Base-by-base conservation (phyloP, 1,140 invertebrate species). In the Drepana arcuata region DNA sequence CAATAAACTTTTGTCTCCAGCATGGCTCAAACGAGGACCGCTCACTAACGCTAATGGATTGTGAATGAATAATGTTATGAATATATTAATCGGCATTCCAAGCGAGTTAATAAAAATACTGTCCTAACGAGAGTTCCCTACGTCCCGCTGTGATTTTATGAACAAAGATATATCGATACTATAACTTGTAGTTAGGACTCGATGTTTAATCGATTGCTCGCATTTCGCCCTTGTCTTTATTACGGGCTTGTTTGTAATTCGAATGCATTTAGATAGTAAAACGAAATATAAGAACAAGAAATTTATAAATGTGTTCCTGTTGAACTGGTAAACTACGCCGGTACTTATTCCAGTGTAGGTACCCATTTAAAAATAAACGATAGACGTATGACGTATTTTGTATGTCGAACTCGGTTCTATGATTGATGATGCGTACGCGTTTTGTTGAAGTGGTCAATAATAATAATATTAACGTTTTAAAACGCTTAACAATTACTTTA, bases 71-170 rank as follows among this genome's bases (percentile, higher is more conserved):
- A 63, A 67, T 63, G 61, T 61, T 65, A 60, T 64, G 58, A 63
- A 69, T 65, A 73, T 70, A 63, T 57, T 63, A 67, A 69, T 63
- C 60, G 60, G 62, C 55, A 78, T 75, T 75, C 70, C 59, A 48
- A 49, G 50, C 36, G 60, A 69, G 68, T 78, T 73, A 65, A 75
- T 79, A 77, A 71, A 63, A 74, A 72, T 69, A 67, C 48, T 63
- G 48, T 58, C 62, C 56, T 74, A 75, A 75, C 70, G 66, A 80
- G 59, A 48, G 48, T 49, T 52, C 54, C 23, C 34, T 48, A 50
- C 53, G 28, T 51, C 75, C 75, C 69, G 73, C 70, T 68, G 73
- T 25, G 59, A 57, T 46, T 60, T 49, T 65, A 63, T 48, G 49
- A 72, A 78, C 62, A 68, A 68, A 73, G 66, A 74, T 73, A 67